These are phyloP conservation scores for Azorinus chamasolen DNA, from an alignment of 2,888 invertebrate species.

Conservation along the genomic window DNA sequence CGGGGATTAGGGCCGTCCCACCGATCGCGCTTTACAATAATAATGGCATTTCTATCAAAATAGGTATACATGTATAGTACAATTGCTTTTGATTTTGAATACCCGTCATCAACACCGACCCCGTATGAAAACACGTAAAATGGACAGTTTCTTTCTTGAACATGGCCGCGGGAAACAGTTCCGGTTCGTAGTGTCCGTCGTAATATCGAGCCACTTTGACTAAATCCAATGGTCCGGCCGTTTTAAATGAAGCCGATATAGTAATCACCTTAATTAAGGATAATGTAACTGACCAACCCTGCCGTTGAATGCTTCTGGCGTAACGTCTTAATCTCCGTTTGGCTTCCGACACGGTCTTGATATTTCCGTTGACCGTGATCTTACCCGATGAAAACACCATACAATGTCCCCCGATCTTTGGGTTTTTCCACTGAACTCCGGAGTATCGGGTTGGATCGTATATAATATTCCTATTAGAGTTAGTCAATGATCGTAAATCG, in stretches of 20 bases:
- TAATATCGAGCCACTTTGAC: not conserved
- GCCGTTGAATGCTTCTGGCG: slow-evolving; percentile 14
- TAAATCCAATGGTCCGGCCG: slow-evolving; percentile 6
- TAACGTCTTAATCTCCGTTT: slow-evolving; percentile 6
- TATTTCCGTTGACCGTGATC: slow-evolving; percentile 12
- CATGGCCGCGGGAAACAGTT: slow-evolving; percentile 10
- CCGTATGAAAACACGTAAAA: slow-evolving; percentile 24
- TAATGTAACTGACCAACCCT: slow-evolving; percentile 12
- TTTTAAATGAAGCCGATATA: slow-evolving; percentile 20
- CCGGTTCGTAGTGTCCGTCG: too few relatives aligned
- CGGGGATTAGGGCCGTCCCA: too few relatives aligned
- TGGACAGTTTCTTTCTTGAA: slow-evolving; percentile 19
- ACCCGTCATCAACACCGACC: slow-evolving; percentile 24
- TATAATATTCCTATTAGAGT: not conserved
- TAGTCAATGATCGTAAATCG: slow-evolving; percentile 1
- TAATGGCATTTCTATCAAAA: slow-evolving; percentile 12
- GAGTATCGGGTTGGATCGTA: slow-evolving; percentile 4
- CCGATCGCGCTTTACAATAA: too few relatives aligned
- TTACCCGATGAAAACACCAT: too few relatives aligned
- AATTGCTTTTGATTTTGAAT: slow-evolving; percentile 12
- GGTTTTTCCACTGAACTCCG: slow-evolving; percentile 13
- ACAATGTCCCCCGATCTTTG: slow-evolving; percentile 17
- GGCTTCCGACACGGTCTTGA: not conserved
- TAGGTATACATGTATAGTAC: slow-evolving; percentile 11
- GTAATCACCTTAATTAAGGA: not conserved